Evolutionary conservation across 1,140 invertebrate species (phyloP), one percentile per base, ranked within the genome.

Genomic region (Halotydeus destructor): DNA sequence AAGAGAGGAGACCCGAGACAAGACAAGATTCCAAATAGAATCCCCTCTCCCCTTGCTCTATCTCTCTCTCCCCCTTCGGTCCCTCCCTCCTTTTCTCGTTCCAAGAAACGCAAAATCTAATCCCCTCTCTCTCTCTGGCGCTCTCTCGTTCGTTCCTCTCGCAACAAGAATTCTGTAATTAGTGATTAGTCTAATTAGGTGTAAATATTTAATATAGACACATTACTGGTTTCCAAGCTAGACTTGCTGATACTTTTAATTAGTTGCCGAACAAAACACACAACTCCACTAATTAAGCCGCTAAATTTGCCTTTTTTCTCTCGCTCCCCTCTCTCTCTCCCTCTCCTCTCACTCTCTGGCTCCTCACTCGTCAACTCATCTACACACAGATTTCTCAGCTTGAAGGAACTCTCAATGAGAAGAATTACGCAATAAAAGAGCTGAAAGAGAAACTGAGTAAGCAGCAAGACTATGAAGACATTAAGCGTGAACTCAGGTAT

Each of bases 391-490:
- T 88, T 49, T 70, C 75, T 50, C 67, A 77, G 43, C 65, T 93
- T 23, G 84, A 94, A 57, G 82, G 88, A 55, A 72, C 88, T 54
- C 60, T 93, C 45, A 76, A 82, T 56, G 74, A 76, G 45, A 83
- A 85, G 61, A 73, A 76, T 50, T 74, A 79, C 56, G 76, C 78
- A 55, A 86, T 89, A 48, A 69, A 68, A 35, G 68, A 78, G 48
- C 62, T 93, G 41, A 84, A 93, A 63, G 74, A 74, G 21, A 73
- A 76, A 55, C 65, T 96, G 34, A 76, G 81, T 45, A 67, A 68
- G 38, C 81, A 89, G 60, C 71, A 72, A 54, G 85, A 91, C 63
- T 82, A 89, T 63, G 75, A 89, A 50, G 78, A 88, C 51, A 67
- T 86, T 50, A 85, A 83, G 59, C 63, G 80, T 53, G 81, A 88